Conservation (phyloP, 2,113 vertebrate genomes). For the Muntiacus reevesi region DNA sequence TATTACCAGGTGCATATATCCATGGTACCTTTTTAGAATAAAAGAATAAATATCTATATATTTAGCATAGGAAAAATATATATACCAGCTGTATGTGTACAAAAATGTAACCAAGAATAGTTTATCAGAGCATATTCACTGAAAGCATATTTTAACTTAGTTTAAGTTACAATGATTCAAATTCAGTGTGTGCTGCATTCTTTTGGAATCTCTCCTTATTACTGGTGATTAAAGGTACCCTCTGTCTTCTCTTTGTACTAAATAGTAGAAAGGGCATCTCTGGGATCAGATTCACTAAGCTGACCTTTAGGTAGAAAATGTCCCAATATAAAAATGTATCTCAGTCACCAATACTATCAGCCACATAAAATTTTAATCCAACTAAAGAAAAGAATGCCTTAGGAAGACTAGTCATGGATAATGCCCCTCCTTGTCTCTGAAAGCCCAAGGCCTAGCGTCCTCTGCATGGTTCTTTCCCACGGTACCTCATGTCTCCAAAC, state of each 20-base stretch:
- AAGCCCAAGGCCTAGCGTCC: neutral
- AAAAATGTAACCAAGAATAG: neutral
- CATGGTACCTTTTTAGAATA: neutral
- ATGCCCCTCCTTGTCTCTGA: neutral
- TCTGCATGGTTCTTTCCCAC: neutral
- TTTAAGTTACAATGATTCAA: conserved; percentile 37
- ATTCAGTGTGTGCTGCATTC: neutral
- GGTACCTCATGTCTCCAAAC: conserved; percentile 97
- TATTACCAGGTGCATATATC: neutral
- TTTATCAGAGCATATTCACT: neutral
- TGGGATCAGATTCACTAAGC: neutral
- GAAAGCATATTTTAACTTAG: neutral
- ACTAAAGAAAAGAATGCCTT: neutral
- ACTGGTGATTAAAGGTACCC: neutral
- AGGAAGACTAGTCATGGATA: neutral
- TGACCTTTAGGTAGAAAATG: neutral
- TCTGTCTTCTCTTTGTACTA: neutral
- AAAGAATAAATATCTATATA: neutral
- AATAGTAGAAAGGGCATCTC: neutral
- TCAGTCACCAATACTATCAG: neutral
- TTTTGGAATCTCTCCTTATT: neutral
- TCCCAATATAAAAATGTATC: neutral
- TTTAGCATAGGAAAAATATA: neutral
- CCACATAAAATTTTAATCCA: neutral
- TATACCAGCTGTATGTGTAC: neutral